These are phyloP conservation scores for Drosophila ficusphila DNA, from an alignment of 1,140 invertebrate species.

Conservation along the genomic window DNA sequence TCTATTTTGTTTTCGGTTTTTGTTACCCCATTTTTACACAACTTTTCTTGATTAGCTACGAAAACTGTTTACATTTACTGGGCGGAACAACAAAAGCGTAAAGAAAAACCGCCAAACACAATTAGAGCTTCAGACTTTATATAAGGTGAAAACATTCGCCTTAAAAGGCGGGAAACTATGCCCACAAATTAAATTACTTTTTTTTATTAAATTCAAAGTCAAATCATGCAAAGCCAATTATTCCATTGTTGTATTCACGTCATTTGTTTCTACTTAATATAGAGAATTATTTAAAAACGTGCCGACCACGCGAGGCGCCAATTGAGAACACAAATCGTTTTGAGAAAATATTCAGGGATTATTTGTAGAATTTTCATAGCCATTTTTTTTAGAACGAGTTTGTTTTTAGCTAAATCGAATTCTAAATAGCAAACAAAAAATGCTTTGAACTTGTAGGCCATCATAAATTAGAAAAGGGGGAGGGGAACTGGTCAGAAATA, in stretches of 20 bases:
- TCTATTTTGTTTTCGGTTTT: conserved; percentile 21
- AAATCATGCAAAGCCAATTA: conserved; percentile 22
- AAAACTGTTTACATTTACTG: conserved; percentile 30
- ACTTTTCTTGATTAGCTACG: conserved; percentile 42
- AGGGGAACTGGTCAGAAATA: conserved; percentile 46
- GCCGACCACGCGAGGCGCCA: conserved; percentile 58
- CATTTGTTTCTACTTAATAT: conserved; percentile 4
- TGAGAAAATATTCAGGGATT: conserved; percentile 22
- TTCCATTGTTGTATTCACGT: background rate
- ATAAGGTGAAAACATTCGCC: conserved; percentile 2
- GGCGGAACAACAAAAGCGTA: background rate
- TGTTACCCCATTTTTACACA: conserved; percentile 23
- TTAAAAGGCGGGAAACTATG: conserved; percentile 6
- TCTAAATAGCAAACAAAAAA: conserved; percentile 39
- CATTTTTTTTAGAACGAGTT: conserved; percentile 58
- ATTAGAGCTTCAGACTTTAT: conserved; percentile 4
- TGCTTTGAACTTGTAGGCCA: conserved; percentile 42
- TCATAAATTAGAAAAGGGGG: conserved; percentile 33
- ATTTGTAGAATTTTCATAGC: conserved; percentile 59
- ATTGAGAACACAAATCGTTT: conserved; percentile 30
- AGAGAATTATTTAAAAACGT: conserved; percentile 53
- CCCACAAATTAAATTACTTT: conserved; percentile 5
- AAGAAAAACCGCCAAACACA: conserved; percentile 14
- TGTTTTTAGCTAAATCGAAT: conserved; percentile 26
- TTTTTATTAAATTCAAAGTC: conserved; percentile 18